phyloP scores from a whole-genome alignment of 2,113 vertebrate genomes.

The Pedetes capensis region DNA sequence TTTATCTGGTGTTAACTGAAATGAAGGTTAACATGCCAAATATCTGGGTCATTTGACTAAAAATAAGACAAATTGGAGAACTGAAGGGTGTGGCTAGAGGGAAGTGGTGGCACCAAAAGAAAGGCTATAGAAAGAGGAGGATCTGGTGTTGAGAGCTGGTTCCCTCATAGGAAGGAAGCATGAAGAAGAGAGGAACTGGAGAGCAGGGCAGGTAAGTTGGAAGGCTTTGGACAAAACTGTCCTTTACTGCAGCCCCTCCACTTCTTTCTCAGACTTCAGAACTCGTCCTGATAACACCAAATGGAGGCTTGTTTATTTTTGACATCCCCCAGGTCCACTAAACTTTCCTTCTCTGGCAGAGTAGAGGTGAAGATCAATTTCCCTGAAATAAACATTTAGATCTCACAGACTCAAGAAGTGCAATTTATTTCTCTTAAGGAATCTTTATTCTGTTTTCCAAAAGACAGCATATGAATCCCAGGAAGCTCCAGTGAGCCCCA shows the following conservation, averaged over 20 bases:
- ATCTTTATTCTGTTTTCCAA: not conserved
- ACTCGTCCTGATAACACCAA: not conserved
- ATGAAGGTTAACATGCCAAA: not conserved
- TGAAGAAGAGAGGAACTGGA: not conserved
- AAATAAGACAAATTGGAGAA: slow-evolving; percentile 34
- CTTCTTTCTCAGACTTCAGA: not conserved
- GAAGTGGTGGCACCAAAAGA: not conserved
- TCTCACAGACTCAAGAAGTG: not conserved
- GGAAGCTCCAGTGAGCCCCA: not conserved
- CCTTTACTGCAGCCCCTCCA: not conserved
- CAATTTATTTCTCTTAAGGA: not conserved
- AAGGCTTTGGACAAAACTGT: not conserved
- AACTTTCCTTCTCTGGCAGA: not conserved
- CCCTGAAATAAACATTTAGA: not conserved
- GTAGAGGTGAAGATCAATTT: not conserved
- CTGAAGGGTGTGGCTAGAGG: not conserved
- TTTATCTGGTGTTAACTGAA: slow-evolving; percentile 9
- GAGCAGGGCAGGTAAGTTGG: not conserved
- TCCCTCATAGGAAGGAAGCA: not conserved
- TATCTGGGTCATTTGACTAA: not conserved
- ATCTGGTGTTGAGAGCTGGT: not conserved
- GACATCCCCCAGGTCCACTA: not conserved
- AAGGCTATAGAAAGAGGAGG: not conserved
- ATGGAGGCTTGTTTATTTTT: rapidly evolving
- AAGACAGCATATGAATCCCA: not conserved